These are phyloP conservation scores for Pseudorectes ferrugineus DNA, from an alignment of 2,113 vertebrate genomes.

Conservation along the genomic window DNA sequence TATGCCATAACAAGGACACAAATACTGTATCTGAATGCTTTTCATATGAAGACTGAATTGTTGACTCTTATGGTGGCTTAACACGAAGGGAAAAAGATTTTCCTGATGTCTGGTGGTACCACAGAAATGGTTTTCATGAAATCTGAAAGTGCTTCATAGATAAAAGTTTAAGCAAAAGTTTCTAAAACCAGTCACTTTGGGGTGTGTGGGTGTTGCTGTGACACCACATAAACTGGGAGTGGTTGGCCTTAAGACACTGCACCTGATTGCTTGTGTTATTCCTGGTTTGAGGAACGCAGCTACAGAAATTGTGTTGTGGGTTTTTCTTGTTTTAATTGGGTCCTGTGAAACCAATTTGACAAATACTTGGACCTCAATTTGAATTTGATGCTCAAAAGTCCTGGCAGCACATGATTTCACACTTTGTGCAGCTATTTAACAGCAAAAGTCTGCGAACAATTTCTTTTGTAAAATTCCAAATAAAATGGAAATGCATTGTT, in stretches of 20 bases:
- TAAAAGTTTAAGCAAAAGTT: background rate
- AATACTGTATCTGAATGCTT: background rate
- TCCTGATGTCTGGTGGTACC: background rate
- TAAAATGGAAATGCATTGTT: background rate
- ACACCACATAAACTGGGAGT: background rate
- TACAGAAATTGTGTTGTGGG: background rate
- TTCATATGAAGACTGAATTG: background rate
- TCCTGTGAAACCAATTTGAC: background rate
- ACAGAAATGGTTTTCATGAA: background rate
- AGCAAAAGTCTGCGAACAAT: background rate
- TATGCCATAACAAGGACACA: background rate
- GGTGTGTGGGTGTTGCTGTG: background rate
- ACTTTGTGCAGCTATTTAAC: background rate
- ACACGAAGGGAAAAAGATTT: background rate
- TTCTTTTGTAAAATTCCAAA: background rate
- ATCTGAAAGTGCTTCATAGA: background rate
- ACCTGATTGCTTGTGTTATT: background rate
- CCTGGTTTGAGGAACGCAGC: background rate
- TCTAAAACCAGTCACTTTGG: background rate
- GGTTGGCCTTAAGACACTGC: background rate
- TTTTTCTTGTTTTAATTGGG: background rate
- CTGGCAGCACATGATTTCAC: background rate
- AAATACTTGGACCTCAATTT: background rate
- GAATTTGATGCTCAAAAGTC: background rate
- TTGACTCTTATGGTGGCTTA: background rate